Conservation (phyloP, 2,113 vertebrate genomes). For the Coptodon rendalli region DNA sequence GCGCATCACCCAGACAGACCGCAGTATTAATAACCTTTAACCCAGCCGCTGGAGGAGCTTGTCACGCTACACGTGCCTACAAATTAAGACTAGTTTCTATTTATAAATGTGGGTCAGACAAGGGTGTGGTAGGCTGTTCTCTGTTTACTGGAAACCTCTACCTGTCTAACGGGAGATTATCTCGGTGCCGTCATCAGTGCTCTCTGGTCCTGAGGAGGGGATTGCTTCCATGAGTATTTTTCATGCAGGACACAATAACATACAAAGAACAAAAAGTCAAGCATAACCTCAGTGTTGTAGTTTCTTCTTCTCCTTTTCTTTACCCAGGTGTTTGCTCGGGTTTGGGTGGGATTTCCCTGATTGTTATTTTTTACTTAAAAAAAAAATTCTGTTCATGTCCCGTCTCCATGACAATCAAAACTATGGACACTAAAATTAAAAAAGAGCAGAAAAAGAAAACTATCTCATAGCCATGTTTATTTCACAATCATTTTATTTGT, state of each 20-base stretch:
- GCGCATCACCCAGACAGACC: constrained; percentile 44
- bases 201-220: not conserved
- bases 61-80: constrained; percentile 45
- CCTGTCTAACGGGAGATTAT: constrained; percentile 50
- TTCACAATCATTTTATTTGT: not conserved
- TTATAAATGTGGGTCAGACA: constrained; percentile 69
- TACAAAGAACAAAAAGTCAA: not conserved
- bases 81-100: constrained; percentile 50
- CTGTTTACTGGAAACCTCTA: constrained; percentile 55
- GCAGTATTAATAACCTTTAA: constrained; percentile 56
- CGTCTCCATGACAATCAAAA: not conserved
- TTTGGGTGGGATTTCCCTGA: constrained; percentile 19
- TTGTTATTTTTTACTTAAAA: not conserved
- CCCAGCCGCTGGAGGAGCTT: constrained; percentile 18
- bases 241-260: not conserved
- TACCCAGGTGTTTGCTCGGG: not conserved
- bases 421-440: not conserved
- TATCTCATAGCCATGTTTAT: not conserved
- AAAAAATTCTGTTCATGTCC: not conserved
- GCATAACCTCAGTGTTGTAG: not conserved
- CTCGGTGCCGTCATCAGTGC: constrained; percentile 5
- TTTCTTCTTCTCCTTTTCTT: not conserved
- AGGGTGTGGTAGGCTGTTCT: constrained; percentile 21
- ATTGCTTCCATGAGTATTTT: not conserved
- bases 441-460: not conserved